A percentile compares a stretch with the other conserved stretches of the same genome.
Evolutionary conservation across 2,888 invertebrate genomes (phyloP).

Genomic region (Melinaea marsaeus): DNA sequence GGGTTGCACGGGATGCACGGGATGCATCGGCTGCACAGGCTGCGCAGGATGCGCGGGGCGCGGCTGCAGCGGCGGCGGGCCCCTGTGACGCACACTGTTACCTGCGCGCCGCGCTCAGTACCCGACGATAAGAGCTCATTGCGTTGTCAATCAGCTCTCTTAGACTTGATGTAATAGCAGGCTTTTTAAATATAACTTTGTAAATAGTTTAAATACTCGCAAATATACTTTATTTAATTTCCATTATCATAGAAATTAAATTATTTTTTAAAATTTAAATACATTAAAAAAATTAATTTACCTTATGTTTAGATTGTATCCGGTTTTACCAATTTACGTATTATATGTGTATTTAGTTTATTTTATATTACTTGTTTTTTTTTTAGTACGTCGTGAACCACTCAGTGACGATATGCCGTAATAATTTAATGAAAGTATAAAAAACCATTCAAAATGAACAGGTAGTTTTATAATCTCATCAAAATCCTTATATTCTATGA

Average conservation of each 20-base stretch:
- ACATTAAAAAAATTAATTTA: too few relatives aligned
- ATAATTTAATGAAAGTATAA: too few relatives aligned
- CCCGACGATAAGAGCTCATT: constrained; percentile 41
- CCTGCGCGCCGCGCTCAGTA: constrained; percentile 46
- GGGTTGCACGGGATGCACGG: constrained; percentile 10
- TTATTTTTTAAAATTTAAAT: too few relatives aligned
- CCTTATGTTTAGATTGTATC: too few relatives aligned
- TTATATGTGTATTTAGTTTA: too few relatives aligned
- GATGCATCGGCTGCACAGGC: constrained; percentile 31
- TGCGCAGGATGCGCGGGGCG: constrained; percentile 36
- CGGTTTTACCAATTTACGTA: too few relatives aligned
- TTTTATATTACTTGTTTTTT: too few relatives aligned
- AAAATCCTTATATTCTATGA: constrained; percentile 5
- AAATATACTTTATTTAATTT: too few relatives aligned
- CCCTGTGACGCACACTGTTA: constrained; percentile 51
- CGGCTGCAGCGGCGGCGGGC: constrained; percentile 37
- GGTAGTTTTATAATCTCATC: too few relatives aligned
- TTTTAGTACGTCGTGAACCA: constrained; percentile 21
- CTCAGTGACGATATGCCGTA: constrained; percentile 14
- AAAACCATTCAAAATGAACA: too few relatives aligned
- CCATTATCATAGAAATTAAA: too few relatives aligned
- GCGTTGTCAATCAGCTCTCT: constrained; percentile 56
- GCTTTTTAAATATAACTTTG: constrained; percentile 9
- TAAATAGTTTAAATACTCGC: constrained; percentile 3
- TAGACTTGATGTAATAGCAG: constrained; percentile 6